These are phyloP conservation scores for Pelmatolapia mariae DNA, from an alignment of 2,113 vertebrate species.

Conservation along the genomic window DNA sequence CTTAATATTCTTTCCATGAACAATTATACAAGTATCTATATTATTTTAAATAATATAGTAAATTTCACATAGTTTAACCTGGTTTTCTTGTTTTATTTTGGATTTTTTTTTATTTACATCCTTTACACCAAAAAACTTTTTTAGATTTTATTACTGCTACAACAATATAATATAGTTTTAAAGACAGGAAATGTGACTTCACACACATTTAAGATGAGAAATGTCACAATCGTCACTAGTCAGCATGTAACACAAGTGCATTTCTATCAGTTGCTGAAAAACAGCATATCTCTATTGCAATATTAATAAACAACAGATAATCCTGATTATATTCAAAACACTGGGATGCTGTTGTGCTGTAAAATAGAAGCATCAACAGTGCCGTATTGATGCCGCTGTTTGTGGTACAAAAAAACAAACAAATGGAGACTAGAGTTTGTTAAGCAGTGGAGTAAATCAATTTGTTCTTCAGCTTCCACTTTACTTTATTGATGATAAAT, in stretches of 20 bases:
- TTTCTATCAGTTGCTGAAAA: not conserved
- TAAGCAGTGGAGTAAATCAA: slow-evolving; percentile 43
- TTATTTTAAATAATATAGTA: not conserved
- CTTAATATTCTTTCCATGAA: not conserved
- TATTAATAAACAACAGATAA: not conserved
- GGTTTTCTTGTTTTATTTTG: not conserved
- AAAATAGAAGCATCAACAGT: not conserved
- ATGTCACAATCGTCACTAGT: not conserved
- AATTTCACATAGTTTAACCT: not conserved
- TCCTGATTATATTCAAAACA: not conserved
- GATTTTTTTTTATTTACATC: accelerated
- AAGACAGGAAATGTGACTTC: not conserved
- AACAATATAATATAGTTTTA: not conserved
- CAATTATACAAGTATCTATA: not conserved
- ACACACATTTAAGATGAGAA: not conserved
- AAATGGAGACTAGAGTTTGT: not conserved
- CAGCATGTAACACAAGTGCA: not conserved
- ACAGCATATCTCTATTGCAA: not conserved
- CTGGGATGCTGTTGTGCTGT: not conserved
- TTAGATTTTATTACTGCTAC: not conserved
- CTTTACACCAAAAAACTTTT: not conserved
- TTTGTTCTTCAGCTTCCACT: not conserved
- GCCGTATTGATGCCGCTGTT: not conserved
- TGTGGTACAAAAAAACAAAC: not conserved
- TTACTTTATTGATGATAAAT: not conserved